Evolutionary conservation across 2,113 vertebrate genomes (phyloP).

Genomic region (Amphiprion percula): DNA sequence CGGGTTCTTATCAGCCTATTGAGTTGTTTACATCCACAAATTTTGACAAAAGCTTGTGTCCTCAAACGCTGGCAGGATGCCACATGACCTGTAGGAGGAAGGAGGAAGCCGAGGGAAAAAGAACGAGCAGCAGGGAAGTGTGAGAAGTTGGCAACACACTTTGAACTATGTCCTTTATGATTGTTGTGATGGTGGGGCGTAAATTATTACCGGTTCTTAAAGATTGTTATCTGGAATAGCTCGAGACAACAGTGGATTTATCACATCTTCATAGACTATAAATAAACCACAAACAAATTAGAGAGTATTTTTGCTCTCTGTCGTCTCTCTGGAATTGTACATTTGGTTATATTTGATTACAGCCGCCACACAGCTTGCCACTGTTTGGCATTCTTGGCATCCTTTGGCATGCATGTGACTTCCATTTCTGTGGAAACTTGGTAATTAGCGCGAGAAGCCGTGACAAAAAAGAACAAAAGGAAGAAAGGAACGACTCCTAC

Average conservation of each 20-base stretch:
- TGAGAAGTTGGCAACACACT: not conserved
- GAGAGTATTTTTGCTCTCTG: conserved; percentile 15
- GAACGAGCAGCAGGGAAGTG: not conserved
- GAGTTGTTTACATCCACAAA: conserved; percentile 75
- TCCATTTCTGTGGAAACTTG: conserved; percentile 11
- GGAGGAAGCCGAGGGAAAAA: conserved; percentile 6
- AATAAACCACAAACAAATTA: conserved; percentile 40
- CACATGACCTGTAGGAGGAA: conserved; percentile 39
- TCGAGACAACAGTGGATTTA: not conserved
- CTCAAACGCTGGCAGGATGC: conserved; percentile 47
- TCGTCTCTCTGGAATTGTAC: not conserved
- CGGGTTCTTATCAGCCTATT: conserved; percentile 63
- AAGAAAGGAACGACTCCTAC: conserved; percentile 45
- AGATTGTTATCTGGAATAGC: not conserved
- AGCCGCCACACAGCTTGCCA: conserved; percentile 2
- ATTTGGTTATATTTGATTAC: conserved; percentile 52
- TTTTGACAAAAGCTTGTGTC: conserved; percentile 62
- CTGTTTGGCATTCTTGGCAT: conserved; percentile 30
- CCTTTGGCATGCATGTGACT: conserved; percentile 36
- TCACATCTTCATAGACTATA: not conserved
- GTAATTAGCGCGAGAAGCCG: conserved; percentile 54
- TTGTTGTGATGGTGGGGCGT: not conserved
- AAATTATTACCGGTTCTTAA: conserved; percentile 7
- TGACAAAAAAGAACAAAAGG: conserved; percentile 34
- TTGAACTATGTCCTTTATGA: conserved; percentile 12